These are phyloP conservation scores for Microtus montanus DNA, from an alignment of 2,113 vertebrate species.

Conservation along the genomic window DNA sequence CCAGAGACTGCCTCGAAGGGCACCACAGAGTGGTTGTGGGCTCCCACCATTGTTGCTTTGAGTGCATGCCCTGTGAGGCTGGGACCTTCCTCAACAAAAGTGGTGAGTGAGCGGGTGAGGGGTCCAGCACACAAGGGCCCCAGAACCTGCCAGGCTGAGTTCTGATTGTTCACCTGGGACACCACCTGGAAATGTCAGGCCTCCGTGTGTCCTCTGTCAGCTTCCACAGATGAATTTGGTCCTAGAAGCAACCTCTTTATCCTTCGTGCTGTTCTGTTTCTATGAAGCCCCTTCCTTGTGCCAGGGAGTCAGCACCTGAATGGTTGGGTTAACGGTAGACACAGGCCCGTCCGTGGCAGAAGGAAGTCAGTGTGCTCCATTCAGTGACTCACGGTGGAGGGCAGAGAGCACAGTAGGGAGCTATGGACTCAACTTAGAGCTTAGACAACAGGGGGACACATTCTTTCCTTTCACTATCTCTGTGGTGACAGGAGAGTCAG, in stretches of 20 bases:
- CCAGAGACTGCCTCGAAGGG: constrained; percentile 64
- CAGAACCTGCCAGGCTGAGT: neutral
- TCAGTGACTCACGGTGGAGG: neutral
- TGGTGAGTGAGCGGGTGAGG: constrained; percentile 76
- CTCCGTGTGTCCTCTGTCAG: neutral
- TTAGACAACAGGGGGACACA: neutral
- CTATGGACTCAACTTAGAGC: neutral
- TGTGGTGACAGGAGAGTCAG: neutral
- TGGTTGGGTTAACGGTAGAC: neutral
- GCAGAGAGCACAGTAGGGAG: neutral
- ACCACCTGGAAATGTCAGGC: neutral
- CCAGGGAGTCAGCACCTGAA: neutral
- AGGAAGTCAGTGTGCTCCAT: neutral
- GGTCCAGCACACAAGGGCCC: neutral
- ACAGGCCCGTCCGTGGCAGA: neutral
- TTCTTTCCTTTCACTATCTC: constrained; percentile 24
- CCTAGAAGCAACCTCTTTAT: neutral
- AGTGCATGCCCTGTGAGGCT: constrained; percentile 82
- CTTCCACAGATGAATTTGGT: neutral
- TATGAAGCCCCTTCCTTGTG: neutral
- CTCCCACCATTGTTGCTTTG: constrained; percentile 87
- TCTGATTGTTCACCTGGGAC: too few species aligned
- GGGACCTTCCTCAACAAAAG: constrained; percentile 89
- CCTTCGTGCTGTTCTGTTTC: neutral
- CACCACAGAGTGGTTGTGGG: constrained; percentile 69